A percentile compares a stretch with the other conserved stretches of the same genome.
phyloP scores from a whole-genome alignment of 2,797 vertebrate species.

The Spinus olivaceus region DNA sequence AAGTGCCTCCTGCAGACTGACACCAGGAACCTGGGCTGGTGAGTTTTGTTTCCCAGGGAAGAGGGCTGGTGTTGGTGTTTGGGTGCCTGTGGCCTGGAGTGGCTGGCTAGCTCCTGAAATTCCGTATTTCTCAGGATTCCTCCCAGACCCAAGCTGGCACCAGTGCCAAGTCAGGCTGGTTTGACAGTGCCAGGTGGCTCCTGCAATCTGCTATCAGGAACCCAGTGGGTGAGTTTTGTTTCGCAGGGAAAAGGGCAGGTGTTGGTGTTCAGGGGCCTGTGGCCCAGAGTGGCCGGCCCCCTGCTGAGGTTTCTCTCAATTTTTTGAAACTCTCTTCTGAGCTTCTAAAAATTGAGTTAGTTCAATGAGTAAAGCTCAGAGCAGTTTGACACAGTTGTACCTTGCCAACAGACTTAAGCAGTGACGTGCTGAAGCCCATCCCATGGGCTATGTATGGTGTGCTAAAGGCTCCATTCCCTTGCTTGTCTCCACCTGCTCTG shows the following conservation, averaged over 20 bases:
- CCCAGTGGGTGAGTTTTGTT: too few relatives aligned
- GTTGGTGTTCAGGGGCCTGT: too few relatives aligned
- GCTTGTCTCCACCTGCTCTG: constrained; percentile 23
- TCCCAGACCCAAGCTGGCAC: too few relatives aligned
- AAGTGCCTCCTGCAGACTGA: too few relatives aligned
- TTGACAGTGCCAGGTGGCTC: too few relatives aligned
- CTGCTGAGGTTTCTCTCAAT: not conserved
- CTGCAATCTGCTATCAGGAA: too few relatives aligned
- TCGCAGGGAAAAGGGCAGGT: too few relatives aligned
- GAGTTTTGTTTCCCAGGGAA: too few relatives aligned
- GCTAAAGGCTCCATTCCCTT: not conserved
- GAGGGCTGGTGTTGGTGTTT: too few relatives aligned
- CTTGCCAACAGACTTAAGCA: not conserved
- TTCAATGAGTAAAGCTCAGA: not conserved
- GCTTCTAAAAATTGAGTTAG: not conserved
- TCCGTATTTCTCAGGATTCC: rapidly evolving
- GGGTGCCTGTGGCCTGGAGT: too few relatives aligned
- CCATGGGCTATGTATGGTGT: not conserved
- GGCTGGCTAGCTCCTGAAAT: too few relatives aligned
- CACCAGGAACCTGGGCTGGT: rapidly evolving
- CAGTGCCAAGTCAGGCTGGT: too few relatives aligned
- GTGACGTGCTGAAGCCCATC: not conserved
- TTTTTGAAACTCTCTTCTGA: not conserved
- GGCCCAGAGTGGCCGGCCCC: rapidly evolving
- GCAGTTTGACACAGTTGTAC: not conserved